A percentile compares a stretch with the other conserved stretches of the same genome.
These are phyloP conservation scores for Trididemnum clinides DNA, from an alignment of 23 tunicate species.

Conservation along the genomic window DNA sequence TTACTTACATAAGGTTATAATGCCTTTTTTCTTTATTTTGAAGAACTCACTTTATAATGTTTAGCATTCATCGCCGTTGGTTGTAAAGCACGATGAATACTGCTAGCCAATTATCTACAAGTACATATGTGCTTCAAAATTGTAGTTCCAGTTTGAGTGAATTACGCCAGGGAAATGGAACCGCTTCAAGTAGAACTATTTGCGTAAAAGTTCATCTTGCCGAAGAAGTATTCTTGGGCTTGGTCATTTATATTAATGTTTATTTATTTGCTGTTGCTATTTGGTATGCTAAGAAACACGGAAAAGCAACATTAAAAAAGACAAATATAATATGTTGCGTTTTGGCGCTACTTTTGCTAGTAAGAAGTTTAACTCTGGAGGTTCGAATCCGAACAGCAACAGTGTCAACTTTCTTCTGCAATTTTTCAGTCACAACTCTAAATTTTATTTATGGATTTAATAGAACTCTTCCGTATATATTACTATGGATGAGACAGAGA, in stretches of 20 bases:
- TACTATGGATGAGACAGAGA: conserved; percentile 25
- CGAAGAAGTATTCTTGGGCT: neutral
- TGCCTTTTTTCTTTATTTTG: too few relatives aligned
- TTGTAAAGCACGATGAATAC: too few relatives aligned
- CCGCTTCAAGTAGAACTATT: neutral
- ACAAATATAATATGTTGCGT: neutral
- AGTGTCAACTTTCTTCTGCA: neutral
- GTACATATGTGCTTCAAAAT: too few relatives aligned
- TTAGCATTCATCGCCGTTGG: too few relatives aligned
- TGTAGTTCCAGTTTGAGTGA: too few relatives aligned
- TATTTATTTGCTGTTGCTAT: neutral
- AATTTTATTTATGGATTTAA: neutral
- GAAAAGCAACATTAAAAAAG: neutral
- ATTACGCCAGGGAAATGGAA: neutral
- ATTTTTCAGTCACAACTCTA: neutral
- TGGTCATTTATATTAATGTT: neutral
- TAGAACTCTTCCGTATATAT: neutral
- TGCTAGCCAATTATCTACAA: too few relatives aligned
- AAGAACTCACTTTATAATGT: too few relatives aligned
- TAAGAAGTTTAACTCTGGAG: neutral
- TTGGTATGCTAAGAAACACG: neutral
- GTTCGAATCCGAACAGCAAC: neutral
- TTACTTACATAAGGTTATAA: too few relatives aligned
- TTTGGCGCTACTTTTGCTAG: neutral
- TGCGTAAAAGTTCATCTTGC: neutral